A percentile compares a stretch with the other conserved stretches of the same genome.
phyloP scores from a whole-genome alignment of 2,113 vertebrate species.

The Arvicanthis niloticus region DNA sequence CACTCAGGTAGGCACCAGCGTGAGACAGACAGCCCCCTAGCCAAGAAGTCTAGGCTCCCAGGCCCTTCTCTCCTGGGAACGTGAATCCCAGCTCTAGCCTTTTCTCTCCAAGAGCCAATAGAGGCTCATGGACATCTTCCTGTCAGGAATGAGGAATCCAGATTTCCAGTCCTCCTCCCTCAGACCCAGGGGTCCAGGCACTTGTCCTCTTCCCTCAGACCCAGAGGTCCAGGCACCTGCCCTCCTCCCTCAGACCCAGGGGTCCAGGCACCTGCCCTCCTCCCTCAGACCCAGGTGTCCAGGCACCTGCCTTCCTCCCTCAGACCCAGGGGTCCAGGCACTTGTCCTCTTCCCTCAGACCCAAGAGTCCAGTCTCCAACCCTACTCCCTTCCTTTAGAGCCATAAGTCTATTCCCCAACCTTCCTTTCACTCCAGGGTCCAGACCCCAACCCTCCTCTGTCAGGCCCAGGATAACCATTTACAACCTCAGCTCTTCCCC shows the following conservation, averaged over 20 bases:
- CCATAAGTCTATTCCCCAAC: no score
- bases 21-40: not conserved
- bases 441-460: not conserved
- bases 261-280: not conserved
- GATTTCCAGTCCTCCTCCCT: not conserved
- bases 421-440: not conserved
- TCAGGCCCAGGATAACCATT: not conserved
- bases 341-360: not conserved
- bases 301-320: not conserved
- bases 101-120: slow-evolving; percentile 20
- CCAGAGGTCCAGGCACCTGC: not conserved
- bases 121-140: not conserved
- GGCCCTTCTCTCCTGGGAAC: not conserved
- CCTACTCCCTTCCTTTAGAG: no score
- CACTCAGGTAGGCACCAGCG: slow-evolving; percentile 59
- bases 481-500: not conserved
- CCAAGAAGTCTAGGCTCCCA: not conserved
- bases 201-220: not conserved
- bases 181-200: not conserved
- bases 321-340: not conserved
- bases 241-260: not conserved
- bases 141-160: not conserved
- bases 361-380: not conserved
- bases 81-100: not conserved
- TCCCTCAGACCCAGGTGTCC: not conserved